Base-by-base conservation (phyloP, 2,797 vertebrate genomes). In the Percopsis omiscomaycus region DNA sequence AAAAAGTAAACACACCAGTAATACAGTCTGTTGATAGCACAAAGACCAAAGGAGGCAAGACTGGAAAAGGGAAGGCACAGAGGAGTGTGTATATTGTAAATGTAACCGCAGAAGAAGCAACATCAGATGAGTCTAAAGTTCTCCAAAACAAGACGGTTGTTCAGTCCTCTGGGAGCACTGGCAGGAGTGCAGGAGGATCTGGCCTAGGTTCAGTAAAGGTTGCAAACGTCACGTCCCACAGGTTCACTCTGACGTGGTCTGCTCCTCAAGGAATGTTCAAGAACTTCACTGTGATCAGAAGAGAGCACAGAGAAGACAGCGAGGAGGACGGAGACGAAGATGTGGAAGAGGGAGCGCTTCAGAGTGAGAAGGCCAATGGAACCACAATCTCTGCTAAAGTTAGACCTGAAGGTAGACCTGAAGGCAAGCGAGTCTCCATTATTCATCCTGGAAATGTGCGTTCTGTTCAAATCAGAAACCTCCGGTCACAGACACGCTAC, bases 181-280 rank as follows among this genome's bases (percentile, higher is more conserved):
- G 32, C 44, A 88, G 29, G 54, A 89, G 55, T 62, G 58, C 45
- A 2, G 86, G 78, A 66, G 89, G 84, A 50, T 69, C 74, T 12
- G 88, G 84, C 60, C 73, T 92, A 22, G 87, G 89, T 16, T 90
- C 85, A 3, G 79, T 93, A 50, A 87, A 83, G 0, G 89, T 93
- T 66, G 88, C 86, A 0, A 94, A 96, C 13, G 81, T 93, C 70
- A 93, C 93, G 2, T 92, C 94, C 46, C 91, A 91, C 42, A 92
- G 93, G 2, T 91, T 96, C 57, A 84, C 90, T 4, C 69, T 97
- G 28, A 90, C 82, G 12, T 96, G 95, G 95, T 88, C 92, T 49
- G 91, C 93, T 15, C 92, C 93, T 0, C 85, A 88, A 1, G 90
- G 89, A 12, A 86, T 89, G 75, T 96, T 96, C 61, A 94, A 93